A percentile compares a stretch with the other conserved stretches of the same genome.
Conservation (phyloP, 2,888 invertebrate genomes). For the Cephus spinipes region DNA sequence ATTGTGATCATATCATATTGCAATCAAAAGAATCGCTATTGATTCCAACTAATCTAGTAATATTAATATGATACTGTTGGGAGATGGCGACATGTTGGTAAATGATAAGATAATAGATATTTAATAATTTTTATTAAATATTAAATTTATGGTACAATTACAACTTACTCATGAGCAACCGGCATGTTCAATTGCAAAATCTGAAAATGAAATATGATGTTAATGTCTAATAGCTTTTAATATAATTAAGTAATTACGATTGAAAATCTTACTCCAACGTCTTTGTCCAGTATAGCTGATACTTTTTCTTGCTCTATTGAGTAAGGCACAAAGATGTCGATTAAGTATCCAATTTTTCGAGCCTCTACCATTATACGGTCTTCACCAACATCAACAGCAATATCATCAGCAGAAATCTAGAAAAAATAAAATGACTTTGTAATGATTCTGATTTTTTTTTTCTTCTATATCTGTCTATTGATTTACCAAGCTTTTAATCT, state of each 20-base stretch:
- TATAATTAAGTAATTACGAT: neutral
- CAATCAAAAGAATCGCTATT: neutral
- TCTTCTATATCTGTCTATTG: slow-evolving; percentile 1
- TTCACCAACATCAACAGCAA: slow-evolving; percentile 78
- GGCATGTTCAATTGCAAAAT: slow-evolving; percentile 54
- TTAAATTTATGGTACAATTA: neutral
- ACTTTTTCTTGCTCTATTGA: slow-evolving; percentile 72
- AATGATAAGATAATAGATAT: neutral
- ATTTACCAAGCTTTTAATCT: slow-evolving; percentile 71
- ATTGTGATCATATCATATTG: neutral
- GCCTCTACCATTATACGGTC: slow-evolving; percentile 80
- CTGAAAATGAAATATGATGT: slow-evolving; percentile 40
- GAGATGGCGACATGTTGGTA: neutral
- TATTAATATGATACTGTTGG: neutral
- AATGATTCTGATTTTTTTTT: slow-evolving; percentile 14
- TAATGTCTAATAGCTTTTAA: neutral
- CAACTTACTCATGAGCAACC: slow-evolving; percentile 16
- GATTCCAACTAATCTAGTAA: neutral
- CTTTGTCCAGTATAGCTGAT: slow-evolving; percentile 69
- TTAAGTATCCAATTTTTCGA: slow-evolving; percentile 70
- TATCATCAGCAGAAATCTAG: slow-evolving; percentile 73
- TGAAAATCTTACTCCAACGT: slow-evolving; percentile 65
- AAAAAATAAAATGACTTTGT: slow-evolving; percentile 33
- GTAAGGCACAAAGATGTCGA: slow-evolving; percentile 80
- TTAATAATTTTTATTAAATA: neutral